These are phyloP conservation scores for Dioctria rufipes DNA, from an alignment of 2,888 invertebrate genomes.

Conservation along the genomic window DNA sequence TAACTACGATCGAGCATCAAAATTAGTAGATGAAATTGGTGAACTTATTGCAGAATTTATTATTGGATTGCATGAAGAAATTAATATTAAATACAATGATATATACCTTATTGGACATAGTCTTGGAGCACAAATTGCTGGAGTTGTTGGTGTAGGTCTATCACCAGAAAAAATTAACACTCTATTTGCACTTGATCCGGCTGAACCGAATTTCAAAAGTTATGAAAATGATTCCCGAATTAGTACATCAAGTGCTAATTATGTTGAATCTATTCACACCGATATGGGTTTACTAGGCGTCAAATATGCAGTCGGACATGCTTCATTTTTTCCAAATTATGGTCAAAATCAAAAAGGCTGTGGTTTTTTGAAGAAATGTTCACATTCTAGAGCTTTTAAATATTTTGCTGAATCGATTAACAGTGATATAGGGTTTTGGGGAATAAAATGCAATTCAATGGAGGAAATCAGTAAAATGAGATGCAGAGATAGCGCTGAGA, in stretches of 20 bases:
- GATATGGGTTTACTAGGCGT: conserved; percentile 61
- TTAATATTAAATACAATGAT: conserved; percentile 13
- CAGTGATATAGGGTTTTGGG: conserved; percentile 38
- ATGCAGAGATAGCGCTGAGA: background rate
- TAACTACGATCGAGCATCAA: conserved; percentile 16
- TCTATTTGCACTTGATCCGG: conserved; percentile 43
- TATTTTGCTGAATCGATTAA: conserved; percentile 63
- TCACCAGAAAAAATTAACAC: background rate
- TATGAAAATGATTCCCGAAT: conserved; percentile 20
- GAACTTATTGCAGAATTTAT: conserved; percentile 17
- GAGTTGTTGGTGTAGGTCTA: conserved; percentile 1
- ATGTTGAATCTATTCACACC: conserved; percentile 64
- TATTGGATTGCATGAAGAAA: background rate
- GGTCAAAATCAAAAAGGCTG: conserved; percentile 64
- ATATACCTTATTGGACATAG: conserved; percentile 39
- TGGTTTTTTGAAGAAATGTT: conserved; percentile 44
- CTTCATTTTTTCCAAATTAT: conserved; percentile 64
- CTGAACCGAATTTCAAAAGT: conserved; percentile 8
- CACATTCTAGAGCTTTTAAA: conserved; percentile 55
- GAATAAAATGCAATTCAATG: conserved; percentile 33
- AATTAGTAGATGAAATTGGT: conserved; percentile 17
- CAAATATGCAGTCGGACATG: conserved; percentile 59
- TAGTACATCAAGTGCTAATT: conserved; percentile 59
- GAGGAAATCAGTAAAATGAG: conserved; percentile 22
- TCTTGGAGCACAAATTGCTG: conserved; percentile 42